A percentile compares a stretch with the other conserved stretches of the same genome.
Evolutionary conservation across 2,888 invertebrate genomes (phyloP).

Genomic region (Catocala fraxini): DNA sequence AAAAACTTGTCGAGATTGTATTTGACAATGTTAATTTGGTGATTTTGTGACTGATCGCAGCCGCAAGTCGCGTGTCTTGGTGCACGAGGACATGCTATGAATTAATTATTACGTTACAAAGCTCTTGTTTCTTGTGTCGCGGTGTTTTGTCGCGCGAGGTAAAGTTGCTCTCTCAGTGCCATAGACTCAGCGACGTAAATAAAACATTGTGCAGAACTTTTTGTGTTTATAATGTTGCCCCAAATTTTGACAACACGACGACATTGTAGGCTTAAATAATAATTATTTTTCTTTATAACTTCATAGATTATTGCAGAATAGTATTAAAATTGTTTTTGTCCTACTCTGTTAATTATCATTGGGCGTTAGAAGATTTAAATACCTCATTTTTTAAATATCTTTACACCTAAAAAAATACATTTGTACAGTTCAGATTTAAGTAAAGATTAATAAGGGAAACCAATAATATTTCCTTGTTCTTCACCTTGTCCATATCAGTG

Average conservation of each 20-base stretch:
- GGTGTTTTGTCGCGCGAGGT: slow-evolving; percentile 52
- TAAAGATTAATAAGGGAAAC: no score
- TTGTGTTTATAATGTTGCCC: slow-evolving; percentile 33
- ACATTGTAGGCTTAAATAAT: slow-evolving; percentile 35
- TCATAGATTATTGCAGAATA: background rate
- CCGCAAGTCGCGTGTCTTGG: slow-evolving; percentile 38
- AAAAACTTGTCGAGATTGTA: slow-evolving; percentile 32
- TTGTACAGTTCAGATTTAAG: no score
- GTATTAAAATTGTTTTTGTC: no score
- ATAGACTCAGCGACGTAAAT: slow-evolving; percentile 42
- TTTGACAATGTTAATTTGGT: slow-evolving; percentile 27
- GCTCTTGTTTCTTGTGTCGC: slow-evolving; percentile 58
- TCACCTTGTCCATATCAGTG: no score
- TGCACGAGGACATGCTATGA: slow-evolving; percentile 56
- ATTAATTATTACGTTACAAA: slow-evolving; percentile 66
- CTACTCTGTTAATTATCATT: no score
- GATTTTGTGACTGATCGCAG: slow-evolving; percentile 32
- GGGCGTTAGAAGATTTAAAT: no score
- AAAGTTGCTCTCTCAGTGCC: slow-evolving; percentile 40
- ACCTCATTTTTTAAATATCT: no score
- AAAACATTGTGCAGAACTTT: slow-evolving; percentile 40
- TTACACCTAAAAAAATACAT: no score
- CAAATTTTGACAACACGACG: slow-evolving; percentile 25
- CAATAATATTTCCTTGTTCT: no score
- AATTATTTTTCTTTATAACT: slow-evolving; percentile 12